phyloP scores from a whole-genome alignment of 2,888 invertebrate genomes.

The Mayetiola destructor region DNA sequence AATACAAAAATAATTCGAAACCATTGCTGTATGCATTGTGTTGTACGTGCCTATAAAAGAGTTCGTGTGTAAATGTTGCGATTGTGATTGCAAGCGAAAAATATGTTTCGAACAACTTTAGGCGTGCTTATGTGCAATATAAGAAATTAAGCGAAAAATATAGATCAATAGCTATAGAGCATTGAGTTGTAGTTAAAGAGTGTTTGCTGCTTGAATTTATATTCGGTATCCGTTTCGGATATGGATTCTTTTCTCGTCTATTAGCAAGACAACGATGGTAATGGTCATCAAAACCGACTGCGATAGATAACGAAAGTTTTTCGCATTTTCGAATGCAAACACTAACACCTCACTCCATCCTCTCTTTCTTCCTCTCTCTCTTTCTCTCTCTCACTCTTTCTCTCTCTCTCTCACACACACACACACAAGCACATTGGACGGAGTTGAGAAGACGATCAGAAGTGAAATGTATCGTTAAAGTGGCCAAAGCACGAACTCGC shows the following conservation, averaged over 20 bases:
- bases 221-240: conserved; percentile 1
- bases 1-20: background rate
- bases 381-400: too few relatives aligned
- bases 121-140: background rate
- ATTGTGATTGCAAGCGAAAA: background rate
- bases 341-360: too few relatives aligned
- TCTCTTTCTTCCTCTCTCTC: too few relatives aligned
- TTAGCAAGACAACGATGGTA: background rate
- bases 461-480: too few relatives aligned
- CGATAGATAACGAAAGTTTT: background rate
- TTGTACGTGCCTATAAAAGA: conserved; percentile 1
- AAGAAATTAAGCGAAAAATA: background rate
- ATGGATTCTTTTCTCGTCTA: background rate
- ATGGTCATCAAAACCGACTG: background rate
- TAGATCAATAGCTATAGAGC: background rate
- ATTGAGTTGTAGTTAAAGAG: background rate
- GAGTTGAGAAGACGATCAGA: background rate
- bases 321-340: too few relatives aligned
- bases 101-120: background rate
- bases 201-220: background rate
- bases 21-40: background rate
- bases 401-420: background rate
- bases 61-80: background rate
- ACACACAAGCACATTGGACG: background rate
- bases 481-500: too few relatives aligned